phyloP scores from a whole-genome alignment of 2,113 vertebrate species.

The Hippocampus guttulatus region DNA sequence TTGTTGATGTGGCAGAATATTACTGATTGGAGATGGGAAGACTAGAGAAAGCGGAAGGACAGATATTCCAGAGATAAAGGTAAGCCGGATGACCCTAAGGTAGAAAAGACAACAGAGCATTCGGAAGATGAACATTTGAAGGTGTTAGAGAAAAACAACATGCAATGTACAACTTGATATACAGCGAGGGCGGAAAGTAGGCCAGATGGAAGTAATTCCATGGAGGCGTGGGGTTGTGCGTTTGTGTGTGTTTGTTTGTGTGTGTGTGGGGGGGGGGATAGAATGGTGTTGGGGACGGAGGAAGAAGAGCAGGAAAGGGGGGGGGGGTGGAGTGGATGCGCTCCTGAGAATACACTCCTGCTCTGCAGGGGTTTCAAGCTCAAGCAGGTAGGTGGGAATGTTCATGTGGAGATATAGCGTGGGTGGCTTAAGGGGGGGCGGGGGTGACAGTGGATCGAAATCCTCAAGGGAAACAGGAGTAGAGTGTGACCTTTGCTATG shows the following conservation, averaged over 20 bases:
- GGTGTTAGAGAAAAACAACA: constrained; percentile 42
- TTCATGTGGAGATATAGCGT: constrained; percentile 42
- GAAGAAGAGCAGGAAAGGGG: constrained; percentile 25
- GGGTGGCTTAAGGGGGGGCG: constrained; percentile 34
- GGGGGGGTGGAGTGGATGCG: constrained; percentile 14
- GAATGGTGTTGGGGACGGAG: constrained; percentile 8
- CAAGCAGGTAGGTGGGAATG: constrained; percentile 63
- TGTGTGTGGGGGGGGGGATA: constrained; percentile 12
- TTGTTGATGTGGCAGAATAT: neutral
- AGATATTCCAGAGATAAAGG: constrained; percentile 16
- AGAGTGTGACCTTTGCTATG: constrained; percentile 52
- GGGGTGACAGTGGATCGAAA: constrained; percentile 3
- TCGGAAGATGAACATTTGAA: constrained; percentile 41
- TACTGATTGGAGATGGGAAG: constrained; percentile 14
- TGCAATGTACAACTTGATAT: constrained; percentile 52
- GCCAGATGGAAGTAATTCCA: constrained; percentile 74
- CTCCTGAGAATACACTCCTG: constrained; percentile 58
- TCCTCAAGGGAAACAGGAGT: constrained; percentile 28
- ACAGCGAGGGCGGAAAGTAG: constrained; percentile 66
- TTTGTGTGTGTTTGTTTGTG: neutral
- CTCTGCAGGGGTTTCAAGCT: constrained; percentile 58
- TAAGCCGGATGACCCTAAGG: constrained; percentile 25
- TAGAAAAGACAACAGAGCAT: constrained; percentile 29
- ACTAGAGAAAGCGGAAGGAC: constrained; percentile 1
- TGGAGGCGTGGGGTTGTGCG: constrained; percentile 46